Base-by-base conservation (phyloP, 2,797 vertebrate genomes). In the Ctenosaura bakeri region DNA sequence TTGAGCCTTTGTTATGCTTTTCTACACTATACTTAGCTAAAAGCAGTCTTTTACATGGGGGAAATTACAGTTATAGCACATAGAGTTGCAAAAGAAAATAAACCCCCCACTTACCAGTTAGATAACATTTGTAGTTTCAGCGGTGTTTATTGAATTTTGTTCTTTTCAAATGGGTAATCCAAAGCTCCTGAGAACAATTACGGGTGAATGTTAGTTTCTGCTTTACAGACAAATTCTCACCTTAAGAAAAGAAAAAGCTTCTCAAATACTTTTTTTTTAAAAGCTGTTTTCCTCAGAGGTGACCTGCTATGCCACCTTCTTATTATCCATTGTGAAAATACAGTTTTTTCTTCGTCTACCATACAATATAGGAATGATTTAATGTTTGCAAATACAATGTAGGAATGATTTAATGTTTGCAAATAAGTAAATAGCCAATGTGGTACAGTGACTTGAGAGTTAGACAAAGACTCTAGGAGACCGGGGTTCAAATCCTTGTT, bases 31-130 rank as follows among this genome's bases (percentile, higher is more conserved):
- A 24, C 84, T 94, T 54, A 64, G 42, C 77, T 86, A 83, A 94
- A 95, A 95, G 38, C 90, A 38, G 83, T 82, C 59, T 89, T 95
- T 93, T 59, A 46, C 90, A 89, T 78, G 76, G 66, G 90, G 73
- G 90, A 93, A 91, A 93, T 80, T 79, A 64, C 16, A 54, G 38
- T 64, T 9, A 24, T 29, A 92, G 83, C 85, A 91, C 92, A 92
- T 85, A 24, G 77, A 90, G 85, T 50, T 92, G 46, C 26, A 24
- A 35, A 35, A 35, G 6, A 59, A 38, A n/a, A 71, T 6, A 87
- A 85, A 86, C 1, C 42, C 13, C 89, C 9, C 90, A 71, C 46
- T 83, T 73, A 71, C 26, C 56, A 88, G 18, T 71, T 89, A 81
- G 35, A 78, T 3, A 89, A 80, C 82, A 92, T 92, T 89, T 83